Base-by-base conservation (phyloP, 35 echinoderm and acorn worm genomes). In the Lytechinus variegatus region DNA sequence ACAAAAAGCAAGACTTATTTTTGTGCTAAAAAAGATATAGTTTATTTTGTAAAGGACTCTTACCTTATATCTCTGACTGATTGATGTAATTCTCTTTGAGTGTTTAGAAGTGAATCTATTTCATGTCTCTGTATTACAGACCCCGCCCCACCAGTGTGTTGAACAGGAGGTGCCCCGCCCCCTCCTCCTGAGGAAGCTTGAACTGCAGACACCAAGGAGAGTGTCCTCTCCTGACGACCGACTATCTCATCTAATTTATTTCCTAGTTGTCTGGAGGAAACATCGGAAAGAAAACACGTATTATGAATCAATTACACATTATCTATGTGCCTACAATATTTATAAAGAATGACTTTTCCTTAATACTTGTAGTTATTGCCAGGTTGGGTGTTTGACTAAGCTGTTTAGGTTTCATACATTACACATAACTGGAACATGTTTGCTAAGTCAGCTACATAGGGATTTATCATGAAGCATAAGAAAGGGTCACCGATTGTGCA, bases 191-290 rank as follows among this genome's bases (percentile, higher is more conserved):
- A 44, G 10, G 54, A 29, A 27, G 55, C 86, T 44, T 97, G 94
- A 12, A 96, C 89, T 4, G 71, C 53, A 16, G 97, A 95, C 21
- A 99, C 98, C 9, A 95, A 86, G 12, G 97, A 98, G 56, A 99
- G 94, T 2, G 98, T 99, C 24, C 97, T 89, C 94, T 99, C 98
- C 29, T 99, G 98, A 24, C 98, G 71, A 11, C 98, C 98, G 52
- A 98, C 94, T 53, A 99, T 99, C 91, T 99, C 98, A 61, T 99
- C 98, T 54, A 99, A 96, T 93, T 99, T 99, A 54, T 60, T 94
- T 61, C 96, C 94, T 28, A 99, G 94, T 8, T 28, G 27, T 95
- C 97, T 99, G 93, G 89, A 24, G 94, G 33, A 24, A 21, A 79
- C 24, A 94, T 57, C 9, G 44, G n/a, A 57, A 57, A 95, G 11